These are phyloP conservation scores for Hemibagrus guttatus DNA, from an alignment of 2,797 vertebrate genomes.

Conservation along the genomic window DNA sequence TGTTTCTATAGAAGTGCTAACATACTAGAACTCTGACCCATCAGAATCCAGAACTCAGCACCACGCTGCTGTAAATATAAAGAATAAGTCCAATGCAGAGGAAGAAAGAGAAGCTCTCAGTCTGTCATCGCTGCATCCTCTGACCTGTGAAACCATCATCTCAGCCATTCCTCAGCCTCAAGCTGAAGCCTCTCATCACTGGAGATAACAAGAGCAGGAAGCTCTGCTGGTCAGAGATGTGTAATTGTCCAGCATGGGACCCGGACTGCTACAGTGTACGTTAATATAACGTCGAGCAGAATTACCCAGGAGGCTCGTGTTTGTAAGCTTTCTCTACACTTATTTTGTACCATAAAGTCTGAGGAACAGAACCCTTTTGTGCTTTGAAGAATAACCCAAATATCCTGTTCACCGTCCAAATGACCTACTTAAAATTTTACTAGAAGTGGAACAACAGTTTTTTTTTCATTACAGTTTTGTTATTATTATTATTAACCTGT, in stretches of 20 bases:
- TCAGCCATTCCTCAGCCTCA: slow-evolving; percentile 14
- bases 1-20: not conserved
- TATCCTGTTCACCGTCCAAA: not conserved
- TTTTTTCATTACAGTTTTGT: not conserved
- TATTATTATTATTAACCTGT: not conserved
- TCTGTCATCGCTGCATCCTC: not conserved
- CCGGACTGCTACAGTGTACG: not conserved
- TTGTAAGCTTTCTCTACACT: slow-evolving; percentile 19
- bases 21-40: not conserved
- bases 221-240: slow-evolving; percentile 35
- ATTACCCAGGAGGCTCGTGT: slow-evolving; percentile 36
- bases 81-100: not conserved
- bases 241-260: slow-evolving; percentile 50
- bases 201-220: slow-evolving; percentile 24
- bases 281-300: slow-evolving; percentile 20
- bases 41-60: not conserved
- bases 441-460: not conserved
- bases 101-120: not conserved
- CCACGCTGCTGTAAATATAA: not conserved
- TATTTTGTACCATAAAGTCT: not conserved
- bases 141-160: not conserved
- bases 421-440: not conserved
- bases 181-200: slow-evolving; percentile 24
- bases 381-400: slow-evolving; percentile 23
- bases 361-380: slow-evolving; percentile 10